Evolutionary conservation across 2,888 invertebrate genomes (phyloP).

Genomic region (Dryobotodes eremita): DNA sequence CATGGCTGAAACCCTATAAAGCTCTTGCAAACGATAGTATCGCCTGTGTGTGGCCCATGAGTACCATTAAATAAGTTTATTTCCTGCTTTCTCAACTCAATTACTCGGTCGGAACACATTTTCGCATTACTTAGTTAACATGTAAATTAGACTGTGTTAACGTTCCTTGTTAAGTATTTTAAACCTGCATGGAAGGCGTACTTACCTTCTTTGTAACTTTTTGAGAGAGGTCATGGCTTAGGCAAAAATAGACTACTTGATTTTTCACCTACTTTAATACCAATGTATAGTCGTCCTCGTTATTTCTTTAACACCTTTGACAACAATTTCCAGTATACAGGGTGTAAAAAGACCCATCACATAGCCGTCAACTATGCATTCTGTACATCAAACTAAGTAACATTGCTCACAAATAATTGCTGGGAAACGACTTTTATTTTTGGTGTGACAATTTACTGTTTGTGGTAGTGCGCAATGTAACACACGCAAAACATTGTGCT

Average conservation of each 20-base stretch:
- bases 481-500: no score
- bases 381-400: no score
- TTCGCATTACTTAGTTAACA: slow-evolving; percentile 49
- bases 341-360: no score
- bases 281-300: neutral
- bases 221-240: neutral
- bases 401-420: no score
- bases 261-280: neutral
- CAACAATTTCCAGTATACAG: neutral
- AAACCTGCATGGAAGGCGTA: neutral
- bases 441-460: no score
- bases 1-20: slow-evolving; percentile 20
- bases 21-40: slow-evolving; percentile 24
- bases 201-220: neutral
- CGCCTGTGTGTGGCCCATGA: slow-evolving; percentile 20
- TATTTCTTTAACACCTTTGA: neutral
- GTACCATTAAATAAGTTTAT: slow-evolving; percentile 51
- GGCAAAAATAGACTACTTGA: neutral
- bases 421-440: no score
- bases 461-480: no score
- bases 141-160: slow-evolving; percentile 47
- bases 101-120: slow-evolving; percentile 50
- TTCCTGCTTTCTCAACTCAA: slow-evolving; percentile 44
- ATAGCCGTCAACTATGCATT: no score
- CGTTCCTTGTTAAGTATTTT: slow-evolving; percentile 32